Base-by-base conservation (phyloP, 1,140 invertebrate genomes). In the Planococcus citri region DNA sequence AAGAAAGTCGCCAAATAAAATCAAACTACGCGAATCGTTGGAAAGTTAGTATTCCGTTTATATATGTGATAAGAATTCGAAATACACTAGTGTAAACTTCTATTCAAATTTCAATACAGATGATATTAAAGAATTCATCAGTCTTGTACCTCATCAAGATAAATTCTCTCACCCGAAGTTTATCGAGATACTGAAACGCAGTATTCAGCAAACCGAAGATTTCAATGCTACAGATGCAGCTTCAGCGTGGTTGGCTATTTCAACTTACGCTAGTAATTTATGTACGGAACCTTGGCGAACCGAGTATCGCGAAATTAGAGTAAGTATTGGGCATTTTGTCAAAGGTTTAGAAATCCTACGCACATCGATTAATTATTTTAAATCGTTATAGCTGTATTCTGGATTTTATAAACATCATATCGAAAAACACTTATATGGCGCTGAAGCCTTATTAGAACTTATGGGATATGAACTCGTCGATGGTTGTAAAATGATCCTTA, bases 371-470 rank as follows among this genome's bases (percentile, higher is more conserved):
- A 68, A 12, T 33, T 68, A 37, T n/a, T 33, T 37, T 29, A n/a
- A n/a, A n/a, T 27, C 58, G 58, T 61, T 21, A 17, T 76, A 93
- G 90, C 83, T 89, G 68, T 93, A 90, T 76, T 88, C 86, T 73
- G 91, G 91, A 20, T 93, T 87, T 79, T 94, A 87, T 79, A 89
- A 91, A 75, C 90, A 94, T 76, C 87, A 92, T 76, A 85, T 95
- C 29, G 86, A 91, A 74, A 83, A 86, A 1, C 88, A 90, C 76
- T 79, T 94, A 72, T 78, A 86, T 17, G 87, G 87, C 71, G 87
- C 88, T 0, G 87, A 90, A 73, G 78, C 83, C 41, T 82, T 95
- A 76, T 85, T 95, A 68, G 81, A 87, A 73, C 82, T 86, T 69
- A 89, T 94, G 88, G 91, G 91, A 0, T 94, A 94, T 76, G 84